Percentiles rank a stretch among this genome's conserved stretches.
phyloP scores from a whole-genome alignment of 2,113 vertebrate genomes.

The Oncorhynchus masou region DNA sequence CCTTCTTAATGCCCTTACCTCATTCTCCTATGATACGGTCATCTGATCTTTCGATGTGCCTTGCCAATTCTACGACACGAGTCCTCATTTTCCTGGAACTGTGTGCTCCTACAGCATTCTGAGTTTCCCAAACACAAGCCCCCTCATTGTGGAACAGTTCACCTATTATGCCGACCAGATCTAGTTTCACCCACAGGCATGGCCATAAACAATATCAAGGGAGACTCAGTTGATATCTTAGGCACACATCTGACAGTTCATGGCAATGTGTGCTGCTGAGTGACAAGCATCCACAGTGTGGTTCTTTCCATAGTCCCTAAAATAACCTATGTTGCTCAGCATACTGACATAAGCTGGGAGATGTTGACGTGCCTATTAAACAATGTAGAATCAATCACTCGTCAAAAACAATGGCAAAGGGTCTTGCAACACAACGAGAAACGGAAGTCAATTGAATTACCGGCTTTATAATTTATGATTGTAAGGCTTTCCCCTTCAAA shows the following conservation, averaged over 20 bases:
- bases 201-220: background rate
- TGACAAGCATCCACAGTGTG: background rate
- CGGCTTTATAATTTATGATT: slow-evolving; percentile 2
- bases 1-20: slow-evolving; percentile 4
- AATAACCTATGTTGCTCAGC: too few relatives aligned
- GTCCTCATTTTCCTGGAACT: background rate
- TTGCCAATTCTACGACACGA: slow-evolving; percentile 16
- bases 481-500: slow-evolving; percentile 13
- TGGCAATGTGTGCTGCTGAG: too few relatives aligned
- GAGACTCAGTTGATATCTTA: too few relatives aligned
- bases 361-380: background rate
- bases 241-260: too few relatives aligned
- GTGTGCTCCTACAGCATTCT: background rate
- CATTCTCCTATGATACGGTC: slow-evolving; percentile 14
- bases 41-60: slow-evolving; percentile 21
- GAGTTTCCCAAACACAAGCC: slow-evolving; percentile 26
- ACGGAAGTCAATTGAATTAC: background rate
- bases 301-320: too few relatives aligned
- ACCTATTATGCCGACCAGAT: slow-evolving; percentile 37
- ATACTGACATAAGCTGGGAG: too few relatives aligned
- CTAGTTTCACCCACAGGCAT: slow-evolving; percentile 11
- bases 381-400: background rate
- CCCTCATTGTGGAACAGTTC: slow-evolving; percentile 37
- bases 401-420: background rate
- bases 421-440: background rate